Evolutionary conservation across 2,888 invertebrate species (phyloP), one percentile per base, ranked within the genome.

Genomic region (Sinelater perroti): DNA sequence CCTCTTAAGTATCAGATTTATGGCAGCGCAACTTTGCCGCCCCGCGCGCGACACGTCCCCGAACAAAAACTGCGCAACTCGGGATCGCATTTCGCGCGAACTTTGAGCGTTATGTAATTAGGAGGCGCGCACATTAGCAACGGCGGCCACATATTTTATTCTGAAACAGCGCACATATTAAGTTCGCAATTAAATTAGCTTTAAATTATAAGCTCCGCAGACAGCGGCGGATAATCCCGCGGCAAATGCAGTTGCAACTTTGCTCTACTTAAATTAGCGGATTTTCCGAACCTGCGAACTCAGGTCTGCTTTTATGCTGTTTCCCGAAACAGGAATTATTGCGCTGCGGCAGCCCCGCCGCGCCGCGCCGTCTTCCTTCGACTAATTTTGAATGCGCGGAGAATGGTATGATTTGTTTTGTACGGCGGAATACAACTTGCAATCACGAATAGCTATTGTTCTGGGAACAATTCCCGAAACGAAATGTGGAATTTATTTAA

Each of bases 1-100:
- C 21, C 40, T 26, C 44, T 16, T n/a, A 44, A 42, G 42, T 52
- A 44, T 52, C 44, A 44, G 35, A 52, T 52, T 44, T 52, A 44
- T 33, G 20, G 14, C 10, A 40, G 13, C 42, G 30, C 51, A 28
- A 31, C 10, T 42, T 52, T 52, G 35, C 31, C 26, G 31, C 14
- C 28, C 26, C n/a, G n/a, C n/a, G n/a, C n/a, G n/a, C n/a, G n/a
- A n/a, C n/a, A 10, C 10, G 6, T 30, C 30, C 16, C 2, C 3
- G 7, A 14, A 16, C 8, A 33, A 13, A 33, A 11, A 14, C 13
- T 14, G 16, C 33, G 36, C 2, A 6, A 35, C 16, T 2, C 13
- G 6, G 18, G 8, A 18, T 17, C 10, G 8, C 8, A 17, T 1
- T 14, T 14, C 14, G 13, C 11, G 33, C 14, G 11, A 10, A 18